Percentiles rank a stretch among this genome's conserved stretches.
These are phyloP conservation scores for Ficedula albicollis DNA, from an alignment of 2,797 vertebrate species.

Conservation along the genomic window DNA sequence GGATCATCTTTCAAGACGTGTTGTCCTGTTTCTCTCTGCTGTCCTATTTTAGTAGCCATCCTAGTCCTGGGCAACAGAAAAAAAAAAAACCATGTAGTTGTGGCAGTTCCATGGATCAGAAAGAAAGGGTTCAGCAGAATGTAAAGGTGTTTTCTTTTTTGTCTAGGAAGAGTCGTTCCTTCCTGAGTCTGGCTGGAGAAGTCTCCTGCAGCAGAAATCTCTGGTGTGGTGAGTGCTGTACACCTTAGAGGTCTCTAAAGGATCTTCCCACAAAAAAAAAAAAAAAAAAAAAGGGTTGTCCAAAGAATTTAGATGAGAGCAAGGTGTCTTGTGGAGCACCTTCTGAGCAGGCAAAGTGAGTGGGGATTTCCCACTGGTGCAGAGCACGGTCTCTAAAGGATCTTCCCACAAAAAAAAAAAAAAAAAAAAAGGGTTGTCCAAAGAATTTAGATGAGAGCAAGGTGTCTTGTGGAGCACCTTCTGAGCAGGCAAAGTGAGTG, in stretches of 20 bases:
- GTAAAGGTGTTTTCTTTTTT: neutral
- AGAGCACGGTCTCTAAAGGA: no score
- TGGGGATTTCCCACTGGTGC: neutral
- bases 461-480: accelerated
- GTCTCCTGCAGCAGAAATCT: neutral
- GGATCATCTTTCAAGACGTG: neutral
- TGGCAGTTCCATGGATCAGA: neutral
- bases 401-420: neutral
- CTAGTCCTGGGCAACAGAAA: neutral
- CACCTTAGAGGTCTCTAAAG: neutral
- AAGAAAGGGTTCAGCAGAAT: neutral
- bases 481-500: neutral
- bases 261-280: neutral
- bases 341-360: neutral
- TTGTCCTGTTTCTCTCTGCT: neutral
- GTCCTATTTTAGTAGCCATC: neutral
- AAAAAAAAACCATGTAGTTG: neutral
- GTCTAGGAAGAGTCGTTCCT: neutral
- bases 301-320: neutral
- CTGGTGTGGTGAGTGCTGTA: neutral
- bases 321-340: accelerated
- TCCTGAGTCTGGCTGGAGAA: neutral
- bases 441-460: neutral
- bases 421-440: neutral
- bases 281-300: neutral